Evolutionary conservation across 2,888 invertebrate genomes (phyloP).

Genomic region (Euphydryas editha): DNA sequence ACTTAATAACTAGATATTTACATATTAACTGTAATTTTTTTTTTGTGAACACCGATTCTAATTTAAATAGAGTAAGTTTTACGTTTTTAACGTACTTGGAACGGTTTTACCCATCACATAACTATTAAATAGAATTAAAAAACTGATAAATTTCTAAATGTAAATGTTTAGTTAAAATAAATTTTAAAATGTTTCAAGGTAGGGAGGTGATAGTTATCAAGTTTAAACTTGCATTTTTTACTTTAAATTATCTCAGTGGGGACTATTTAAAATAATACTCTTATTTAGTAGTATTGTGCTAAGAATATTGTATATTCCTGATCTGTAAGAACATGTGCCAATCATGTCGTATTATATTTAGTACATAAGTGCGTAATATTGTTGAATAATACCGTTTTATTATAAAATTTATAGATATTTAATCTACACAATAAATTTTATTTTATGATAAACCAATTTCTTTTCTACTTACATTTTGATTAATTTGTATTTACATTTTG

Average conservation of each 20-base stretch:
- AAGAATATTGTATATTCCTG: slow-evolving; percentile 4
- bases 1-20: slow-evolving; percentile 70
- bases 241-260: slow-evolving; percentile 23
- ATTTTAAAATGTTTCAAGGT: neutral
- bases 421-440: neutral
- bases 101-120: neutral
- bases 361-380: slow-evolving; percentile 16
- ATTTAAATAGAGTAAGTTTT: slow-evolving; percentile 10
- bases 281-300: slow-evolving; percentile 16
- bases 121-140: neutral
- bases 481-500: slow-evolving; percentile 47
- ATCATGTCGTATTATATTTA: slow-evolving; percentile 31
- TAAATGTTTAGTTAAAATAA: neutral
- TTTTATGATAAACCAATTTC: neutral
- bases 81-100: neutral
- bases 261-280: slow-evolving; percentile 29
- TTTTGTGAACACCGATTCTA: slow-evolving; percentile 18
- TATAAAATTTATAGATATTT: slow-evolving; percentile 12
- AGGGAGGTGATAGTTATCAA: neutral
- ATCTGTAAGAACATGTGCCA: slow-evolving; percentile 36
- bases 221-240: neutral
- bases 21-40: neutral
- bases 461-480: slow-evolving; percentile 4
- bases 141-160: neutral
- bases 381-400: slow-evolving; percentile 15